Base-by-base conservation (phyloP, 2,888 invertebrate species). In the Cephonodes hylas region DNA sequence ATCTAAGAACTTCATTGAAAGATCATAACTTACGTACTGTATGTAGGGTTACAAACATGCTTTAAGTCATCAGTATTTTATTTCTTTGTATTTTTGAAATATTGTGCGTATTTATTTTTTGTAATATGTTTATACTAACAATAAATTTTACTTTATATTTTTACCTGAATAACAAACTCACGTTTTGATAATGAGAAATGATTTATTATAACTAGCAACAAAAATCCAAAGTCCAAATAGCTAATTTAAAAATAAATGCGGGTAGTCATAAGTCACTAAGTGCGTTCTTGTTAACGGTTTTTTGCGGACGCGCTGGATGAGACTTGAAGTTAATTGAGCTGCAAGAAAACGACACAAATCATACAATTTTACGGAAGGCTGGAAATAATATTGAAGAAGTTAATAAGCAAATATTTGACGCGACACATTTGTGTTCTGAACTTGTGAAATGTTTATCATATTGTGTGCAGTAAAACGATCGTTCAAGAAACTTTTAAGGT, bases 401-500 rank as follows among this genome's bases (percentile, higher is more conserved):
- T 38, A 38, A 18, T 48, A n/a, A 56, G 18, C 31, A 57, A 20
- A 8, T 34, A 27, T 56, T 59, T 57, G 64, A 61, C 57, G 4
- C 3, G n/a, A 31, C 15, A 15, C 15, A 27, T 20, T 27, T 57
- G 18, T 25, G 53, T 34, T 27, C 0, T n/a, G 38, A 59, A 57
- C 42, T 18, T 60, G 58, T 61, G 64, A 48, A 69, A 72, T 78
- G 64, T 68, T 74, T 27, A 61, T 84, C 62, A 63, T 84, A 48
- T n/a, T n/a, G n/a, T 69, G 65, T 53, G 66, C 74, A 42, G 72
- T 90, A 34, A 81, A 84, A 73, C 63, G 71, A 60, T 79, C 81
- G 7, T 77, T 88, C 61, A 81, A 85, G 71, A 82, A 82, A 67
- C 62, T 88, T 8, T 65, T 88, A 27, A 80, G 63, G 25, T 18